Base-by-base conservation (phyloP, 2,888 invertebrate species). In the Coelinius sp. region DNA sequence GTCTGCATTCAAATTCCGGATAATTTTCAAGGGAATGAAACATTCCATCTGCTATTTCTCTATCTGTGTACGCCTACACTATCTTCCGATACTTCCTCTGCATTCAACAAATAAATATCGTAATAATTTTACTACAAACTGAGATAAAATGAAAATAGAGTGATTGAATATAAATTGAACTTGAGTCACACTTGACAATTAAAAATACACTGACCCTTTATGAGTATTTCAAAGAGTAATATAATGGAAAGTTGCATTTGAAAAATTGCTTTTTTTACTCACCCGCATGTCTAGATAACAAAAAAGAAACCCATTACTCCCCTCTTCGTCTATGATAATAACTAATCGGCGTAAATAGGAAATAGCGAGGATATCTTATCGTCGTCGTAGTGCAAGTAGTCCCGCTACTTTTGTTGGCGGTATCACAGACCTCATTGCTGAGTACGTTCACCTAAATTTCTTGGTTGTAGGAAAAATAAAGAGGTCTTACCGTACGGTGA, bases 401-500 rank as follows among this genome's bases (percentile, higher is more conserved):
- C 72, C 68, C 41, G 62, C 73, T 73, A 75, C 71, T 77, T 78
- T 76, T 49, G 65, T 76, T 76, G 41, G 73, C 73, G 77, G 73
- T 77, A 75, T 73, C 53, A 53, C 46, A 66, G 41, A 68, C 69
- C 31, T 41, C 25, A 52, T 65, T 65, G 62, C 62, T 12, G 53
- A 53, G 46, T 52, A 14, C 25, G 46, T 64, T 20, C 27, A 52
- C 64, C 27, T 63, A 62, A 22, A n/a, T 38, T 10, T 41, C 35
- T 20, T 24, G 8, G 59, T 27, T 38, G 1, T 17, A 38, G 56
- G 56, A 65, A 22, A 25, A 66, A 66, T 31, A 35, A 12, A 17
- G 38, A 24, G 6, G 52, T 80, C 85, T 85, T 84, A 93, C 95
- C 95, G 85, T 95, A 95, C 0, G 94, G 94, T 0, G 94, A 94